Conservation (phyloP, 2,797 vertebrate species). For the Pristis pectinata region DNA sequence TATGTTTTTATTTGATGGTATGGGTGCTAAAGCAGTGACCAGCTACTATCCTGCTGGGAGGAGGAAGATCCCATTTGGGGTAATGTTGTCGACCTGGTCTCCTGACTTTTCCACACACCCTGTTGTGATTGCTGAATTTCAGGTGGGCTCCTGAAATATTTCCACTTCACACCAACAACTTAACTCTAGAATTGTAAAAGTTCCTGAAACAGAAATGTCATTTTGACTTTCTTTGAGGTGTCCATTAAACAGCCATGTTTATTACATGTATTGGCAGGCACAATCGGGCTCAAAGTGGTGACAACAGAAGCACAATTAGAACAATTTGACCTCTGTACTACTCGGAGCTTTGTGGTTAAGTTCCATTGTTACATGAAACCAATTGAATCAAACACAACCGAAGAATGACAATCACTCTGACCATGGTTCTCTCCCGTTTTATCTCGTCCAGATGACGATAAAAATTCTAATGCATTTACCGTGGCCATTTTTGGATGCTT, state of each 20-base stretch:
- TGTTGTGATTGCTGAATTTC: background rate
- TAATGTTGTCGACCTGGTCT: no score
- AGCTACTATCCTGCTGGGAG: background rate
- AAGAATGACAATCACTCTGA: background rate
- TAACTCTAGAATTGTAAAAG: background rate
- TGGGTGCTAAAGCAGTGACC: background rate
- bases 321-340: constrained; percentile 17
- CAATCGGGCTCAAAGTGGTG: background rate
- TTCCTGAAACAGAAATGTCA: background rate
- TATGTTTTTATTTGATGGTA: background rate
- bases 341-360: constrained; percentile 10
- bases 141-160: background rate
- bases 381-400: background rate
- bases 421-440: background rate
- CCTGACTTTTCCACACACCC: background rate
- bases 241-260: background rate
- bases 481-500: constrained; percentile 6
- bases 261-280: background rate
- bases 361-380: constrained; percentile 13
- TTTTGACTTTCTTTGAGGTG: background rate
- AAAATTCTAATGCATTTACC: background rate
- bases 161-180: background rate
- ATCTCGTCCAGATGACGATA: background rate
- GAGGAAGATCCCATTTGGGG: background rate
- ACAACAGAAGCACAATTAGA: background rate